Evolutionary conservation across 2,113 vertebrate species (phyloP), one percentile per base, ranked within the genome.

Genomic region (Panurus biarmicus): DNA sequence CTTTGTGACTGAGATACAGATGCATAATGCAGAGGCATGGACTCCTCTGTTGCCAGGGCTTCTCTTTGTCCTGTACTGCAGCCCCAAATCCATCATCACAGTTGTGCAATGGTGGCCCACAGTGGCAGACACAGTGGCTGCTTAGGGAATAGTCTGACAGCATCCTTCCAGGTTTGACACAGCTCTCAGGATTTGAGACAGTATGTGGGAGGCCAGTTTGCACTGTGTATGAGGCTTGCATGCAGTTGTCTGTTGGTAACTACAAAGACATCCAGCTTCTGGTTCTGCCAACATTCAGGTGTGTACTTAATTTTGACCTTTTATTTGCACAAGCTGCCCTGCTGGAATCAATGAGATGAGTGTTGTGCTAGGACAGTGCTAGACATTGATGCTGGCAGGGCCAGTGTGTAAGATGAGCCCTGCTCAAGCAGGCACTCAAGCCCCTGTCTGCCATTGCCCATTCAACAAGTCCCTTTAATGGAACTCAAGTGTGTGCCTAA

Each of bases 51-150:
- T 62, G n/a, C 38, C 35, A 21, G n/a, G 48, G 45, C 8, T 85
- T 69, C 42, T 86, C 10, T 36, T 29, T 0, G 0, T 57, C 29
- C 16, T 38, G 2, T 9, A 29, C 38, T 19, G 13, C 50, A 82
- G 5, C 29, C 44, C 18, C 4, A 3, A 94, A 70, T 4, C 10
- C 1, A 0, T 29, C 47, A 64, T 24, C 0, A 0, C 18, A 33
- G 48, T 4, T 69, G 22, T 33, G 28, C 67, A 45, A 18, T 17
- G 35, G 29, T 61, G 20, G 33, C 31, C 33, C 25, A 50, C 58
- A 74, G 72, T 0, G 50, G 38, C 38, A 80, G 69, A 35, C 10
- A 25, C 15, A 50, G 25, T 5, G 31, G 40, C 56, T 70, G 42
- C 58, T 45, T 42, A 26, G 45, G 60, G 38, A 88, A 62, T 1